These are phyloP conservation scores for Drosophila atripex DNA, from an alignment of 2,888 invertebrate genomes.

Conservation along the genomic window DNA sequence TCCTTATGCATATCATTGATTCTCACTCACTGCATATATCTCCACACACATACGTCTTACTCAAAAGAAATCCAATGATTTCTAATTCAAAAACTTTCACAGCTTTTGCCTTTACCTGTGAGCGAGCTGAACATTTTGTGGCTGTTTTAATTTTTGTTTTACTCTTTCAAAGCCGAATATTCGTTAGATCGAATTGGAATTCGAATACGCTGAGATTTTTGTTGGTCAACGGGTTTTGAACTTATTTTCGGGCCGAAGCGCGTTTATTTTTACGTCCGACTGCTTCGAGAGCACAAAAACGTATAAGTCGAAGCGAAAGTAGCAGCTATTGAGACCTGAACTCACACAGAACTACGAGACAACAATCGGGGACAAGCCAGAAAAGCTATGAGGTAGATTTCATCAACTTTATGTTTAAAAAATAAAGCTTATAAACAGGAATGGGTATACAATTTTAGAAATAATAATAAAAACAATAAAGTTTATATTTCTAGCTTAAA, in stretches of 20 bases:
- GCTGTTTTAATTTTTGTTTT: slow-evolving; percentile 27
- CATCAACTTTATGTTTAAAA: not conserved
- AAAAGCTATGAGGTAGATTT: too few relatives aligned
- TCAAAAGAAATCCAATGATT: slow-evolving; percentile 30
- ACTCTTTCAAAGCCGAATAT: slow-evolving; percentile 24
- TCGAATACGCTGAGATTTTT: slow-evolving; percentile 31
- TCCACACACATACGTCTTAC: slow-evolving; percentile 13
- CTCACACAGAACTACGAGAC: slow-evolving; percentile 37
- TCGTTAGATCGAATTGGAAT: slow-evolving; percentile 27
- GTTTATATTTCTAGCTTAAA: too few relatives aligned
- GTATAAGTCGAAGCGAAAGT: slow-evolving; percentile 67
- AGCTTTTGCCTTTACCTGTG: slow-evolving; percentile 79
- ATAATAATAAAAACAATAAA: too few relatives aligned
- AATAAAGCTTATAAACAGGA: not conserved
- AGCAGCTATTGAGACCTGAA: slow-evolving; percentile 40
- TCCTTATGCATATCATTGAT: slow-evolving; percentile 18
- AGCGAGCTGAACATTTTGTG: slow-evolving; percentile 83
- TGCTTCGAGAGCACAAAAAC: slow-evolving; percentile 75
- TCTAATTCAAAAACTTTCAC: slow-evolving; percentile 67
- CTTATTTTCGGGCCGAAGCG: slow-evolving; percentile 53
- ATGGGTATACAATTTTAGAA: too few relatives aligned
- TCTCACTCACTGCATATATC: slow-evolving; percentile 24
- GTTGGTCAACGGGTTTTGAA: slow-evolving; percentile 25
- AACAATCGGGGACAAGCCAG: not conserved
- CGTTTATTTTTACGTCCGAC: slow-evolving; percentile 73